A percentile compares a stretch with the other conserved stretches of the same genome.
Evolutionary conservation across 2,888 invertebrate species (phyloP).

Genomic region (Cremastinae sp.): DNA sequence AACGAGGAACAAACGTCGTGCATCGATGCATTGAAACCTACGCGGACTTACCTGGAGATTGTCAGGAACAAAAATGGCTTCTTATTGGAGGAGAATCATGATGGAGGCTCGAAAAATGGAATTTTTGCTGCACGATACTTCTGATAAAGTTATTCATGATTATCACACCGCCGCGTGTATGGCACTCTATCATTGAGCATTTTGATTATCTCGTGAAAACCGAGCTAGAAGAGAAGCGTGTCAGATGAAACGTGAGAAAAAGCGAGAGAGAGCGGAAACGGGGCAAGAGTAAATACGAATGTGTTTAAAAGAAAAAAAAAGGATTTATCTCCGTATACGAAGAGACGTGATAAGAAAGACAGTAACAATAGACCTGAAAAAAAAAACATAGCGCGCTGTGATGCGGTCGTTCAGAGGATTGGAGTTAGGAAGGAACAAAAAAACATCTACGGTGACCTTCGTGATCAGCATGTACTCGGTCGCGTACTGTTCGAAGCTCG

Average conservation of each 20-base stretch:
- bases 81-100: slow-evolving; percentile 40
- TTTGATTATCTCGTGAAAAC: slow-evolving; percentile 24
- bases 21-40: slow-evolving; percentile 63
- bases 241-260: neutral
- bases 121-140: slow-evolving; percentile 12
- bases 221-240: neutral
- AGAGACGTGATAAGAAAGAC: slow-evolving; percentile 23
- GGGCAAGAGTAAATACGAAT: slow-evolving; percentile 1
- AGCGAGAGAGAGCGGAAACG: slow-evolving; percentile 2
- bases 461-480: slow-evolving; percentile 26
- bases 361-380: slow-evolving; percentile 1
- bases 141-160: slow-evolving; percentile 23
- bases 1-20: slow-evolving; percentile 69
- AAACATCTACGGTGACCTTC: neutral
- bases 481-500: slow-evolving; percentile 48
- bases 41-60: slow-evolving; percentile 50
- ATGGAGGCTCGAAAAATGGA: slow-evolving; percentile 8
- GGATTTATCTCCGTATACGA: slow-evolving; percentile 8
- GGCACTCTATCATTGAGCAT: slow-evolving; percentile 32
- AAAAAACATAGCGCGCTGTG: slow-evolving; percentile 14
- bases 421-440: slow-evolving; percentile 3
- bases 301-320: slow-evolving; percentile 11
- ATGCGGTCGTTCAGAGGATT: slow-evolving; percentile 28
- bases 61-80: slow-evolving; percentile 51
- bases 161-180: slow-evolving; percentile 17